Base-by-base conservation (phyloP, 2,113 vertebrate species). In the Mastomys coucha region DNA sequence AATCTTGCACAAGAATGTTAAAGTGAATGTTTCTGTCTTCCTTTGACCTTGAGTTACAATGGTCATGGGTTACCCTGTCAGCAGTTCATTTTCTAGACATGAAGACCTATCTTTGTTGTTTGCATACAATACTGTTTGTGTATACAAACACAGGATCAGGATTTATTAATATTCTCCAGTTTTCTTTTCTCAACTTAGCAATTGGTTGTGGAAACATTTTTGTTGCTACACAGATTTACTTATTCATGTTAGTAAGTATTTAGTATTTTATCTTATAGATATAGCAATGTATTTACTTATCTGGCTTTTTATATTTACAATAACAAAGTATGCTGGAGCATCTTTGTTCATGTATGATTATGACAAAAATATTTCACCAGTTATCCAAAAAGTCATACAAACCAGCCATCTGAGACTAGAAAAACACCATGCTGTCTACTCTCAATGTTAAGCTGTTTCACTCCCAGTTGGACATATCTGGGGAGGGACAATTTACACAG, bases 241-340 rank as follows among this genome's bases (percentile, higher is more conserved):
- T 28, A 84, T 80, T 81, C 77, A 93, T 72, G 96, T 70, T 85
- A 69, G 42, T 60, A 19, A 91, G 31, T 95, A n/a, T 16, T 65
- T 91, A 76, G n/a, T 49, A 85, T 81, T 75, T 51, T 58, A 81
- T 90, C 70, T 93, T 88, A 86, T 22, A 19, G 31, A 22, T 70
- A 24, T 80, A 45, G 4, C 17, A 88, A 89, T 60, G 91, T 92
- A 93, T 80, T 88, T 96, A 93, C 65, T 42, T 88, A 51, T 94
- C n/a, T 73, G 17, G 28, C 69, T 96, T 97, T 91, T 19, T 49
- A 7, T 76, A 95, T 94, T 94, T n/a, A 93, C 26, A 70, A 92
- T 96, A 78, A 88, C 45, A 95, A 94, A 85, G 94, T 89, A 69
- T 76, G 51, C 58, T 88, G 3, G 24, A 93, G 72, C 31, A 69